phyloP scores from a whole-genome alignment of 2,113 vertebrate genomes.

The Lontra canadensis region DNA sequence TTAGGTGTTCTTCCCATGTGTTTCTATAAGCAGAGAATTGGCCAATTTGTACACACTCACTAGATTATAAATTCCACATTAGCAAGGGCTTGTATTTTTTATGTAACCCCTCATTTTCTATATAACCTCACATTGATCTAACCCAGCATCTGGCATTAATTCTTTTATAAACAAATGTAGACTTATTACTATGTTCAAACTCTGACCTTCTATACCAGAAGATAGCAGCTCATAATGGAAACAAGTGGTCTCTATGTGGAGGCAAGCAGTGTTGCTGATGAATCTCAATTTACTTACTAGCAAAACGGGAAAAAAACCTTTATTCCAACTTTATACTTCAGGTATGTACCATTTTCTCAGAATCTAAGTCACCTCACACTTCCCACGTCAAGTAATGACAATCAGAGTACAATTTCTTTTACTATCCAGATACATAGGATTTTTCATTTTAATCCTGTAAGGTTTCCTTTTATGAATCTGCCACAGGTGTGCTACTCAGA shows the following conservation, averaged over 20 bases:
- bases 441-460: background rate
- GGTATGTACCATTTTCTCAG: background rate
- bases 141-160: background rate
- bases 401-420: background rate
- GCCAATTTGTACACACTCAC: too few relatives aligned
- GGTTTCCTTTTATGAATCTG: background rate
- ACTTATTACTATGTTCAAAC: background rate
- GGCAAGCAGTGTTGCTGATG: background rate
- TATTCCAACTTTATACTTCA: background rate
- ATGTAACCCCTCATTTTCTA: background rate
- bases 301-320: background rate
- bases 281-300: background rate
- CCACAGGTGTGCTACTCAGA: background rate
- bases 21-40: background rate
- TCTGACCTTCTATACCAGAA: background rate
- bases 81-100: background rate
- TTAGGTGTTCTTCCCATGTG: background rate
- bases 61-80: background rate
- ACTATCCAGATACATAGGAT: background rate
- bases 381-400: background rate
- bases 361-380: background rate
- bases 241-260: background rate
- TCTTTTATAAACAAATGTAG: background rate
- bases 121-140: background rate
- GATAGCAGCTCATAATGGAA: background rate